A percentile compares a stretch with the other conserved stretches of the same genome.
phyloP scores from a whole-genome alignment of 2,888 invertebrate species.

The Troides oblongomaculatus region DNA sequence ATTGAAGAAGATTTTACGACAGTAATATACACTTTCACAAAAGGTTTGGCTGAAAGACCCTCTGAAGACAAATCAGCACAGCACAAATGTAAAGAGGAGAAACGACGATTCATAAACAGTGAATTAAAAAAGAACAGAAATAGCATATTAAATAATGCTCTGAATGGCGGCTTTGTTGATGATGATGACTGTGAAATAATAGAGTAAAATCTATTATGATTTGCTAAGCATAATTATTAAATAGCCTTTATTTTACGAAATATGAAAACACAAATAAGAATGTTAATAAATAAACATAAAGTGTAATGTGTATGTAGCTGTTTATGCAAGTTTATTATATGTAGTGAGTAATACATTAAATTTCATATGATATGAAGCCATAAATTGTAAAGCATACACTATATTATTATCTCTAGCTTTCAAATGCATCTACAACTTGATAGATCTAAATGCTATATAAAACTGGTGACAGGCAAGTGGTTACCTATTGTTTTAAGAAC shows the following conservation, averaged over 20 bases:
- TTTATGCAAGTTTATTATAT: too few relatives aligned
- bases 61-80: constrained; percentile 47
- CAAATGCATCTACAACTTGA: too few relatives aligned
- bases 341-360: too few relatives aligned
- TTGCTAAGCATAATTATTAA: neutral
- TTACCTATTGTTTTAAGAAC: too few relatives aligned
- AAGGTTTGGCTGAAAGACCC: constrained; percentile 56
- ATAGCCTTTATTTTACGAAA: neutral
- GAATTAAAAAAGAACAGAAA: constrained; percentile 60
- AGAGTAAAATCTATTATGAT: constrained; percentile 25
- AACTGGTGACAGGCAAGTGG: too few relatives aligned
- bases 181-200: constrained; percentile 62
- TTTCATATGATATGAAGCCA: too few relatives aligned
- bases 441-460: too few relatives aligned
- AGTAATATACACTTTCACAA: constrained; percentile 70
- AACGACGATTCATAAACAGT: constrained; percentile 61
- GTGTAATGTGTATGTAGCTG: too few relatives aligned
- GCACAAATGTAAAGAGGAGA: constrained; percentile 53
- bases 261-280: too few relatives aligned
- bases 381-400: too few relatives aligned
- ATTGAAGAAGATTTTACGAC: constrained; percentile 69
- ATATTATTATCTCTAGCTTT: too few relatives aligned
- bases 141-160: constrained; percentile 59
- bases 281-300: too few relatives aligned
- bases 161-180: constrained; percentile 67